Evolutionary conservation across 2,113 vertebrate species (phyloP), one percentile per base, ranked within the genome.

Genomic region (Centropus unirufus): DNA sequence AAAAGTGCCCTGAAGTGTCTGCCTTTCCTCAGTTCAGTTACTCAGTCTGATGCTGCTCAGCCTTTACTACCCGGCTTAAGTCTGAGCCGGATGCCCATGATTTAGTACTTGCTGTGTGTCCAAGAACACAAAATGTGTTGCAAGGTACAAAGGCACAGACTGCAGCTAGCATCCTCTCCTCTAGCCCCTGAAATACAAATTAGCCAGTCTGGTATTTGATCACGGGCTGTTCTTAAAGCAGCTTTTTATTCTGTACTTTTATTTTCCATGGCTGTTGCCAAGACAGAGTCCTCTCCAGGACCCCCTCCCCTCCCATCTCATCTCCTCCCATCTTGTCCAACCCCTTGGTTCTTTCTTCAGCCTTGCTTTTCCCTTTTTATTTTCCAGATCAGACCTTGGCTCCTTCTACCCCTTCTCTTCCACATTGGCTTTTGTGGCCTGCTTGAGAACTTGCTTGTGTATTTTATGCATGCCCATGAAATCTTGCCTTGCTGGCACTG

Each of bases 191-290:
- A 98, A 98, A 97, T 94, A 97, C 96, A 95, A 97, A 98, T 97
- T 98, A 98, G 90, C 93, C 96, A 89, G 90, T 90, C 96, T 98
- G 98, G 97, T 97, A 96, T 94, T 94, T 93, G 83, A 96, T 97
- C 96, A 96, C 7, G 87, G 94, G 86, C 96, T 93, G 97, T 94
- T 98, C 96, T 97, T 95, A 96, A 82, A 91, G 93, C 93, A 92
- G 81, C 83, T 95, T 96, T 96, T 97, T 96, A 97, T 96, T 97
- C 97, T 96, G 93, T 91, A 97, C 96, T 98, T 98, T 97, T 95
- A 97, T 98, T 98, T 98, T 98, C 98, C 98, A 97, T 11, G 88
- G 84, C 83, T 93, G 69, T 91, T 97, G 98, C 98, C 98, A 98
- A 98, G 93, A 85, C 92, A 92, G 90, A 98, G 96, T 96, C 96